These are phyloP conservation scores for Saccopteryx bilineata DNA, from an alignment of 2,113 vertebrate species.

Conservation along the genomic window DNA sequence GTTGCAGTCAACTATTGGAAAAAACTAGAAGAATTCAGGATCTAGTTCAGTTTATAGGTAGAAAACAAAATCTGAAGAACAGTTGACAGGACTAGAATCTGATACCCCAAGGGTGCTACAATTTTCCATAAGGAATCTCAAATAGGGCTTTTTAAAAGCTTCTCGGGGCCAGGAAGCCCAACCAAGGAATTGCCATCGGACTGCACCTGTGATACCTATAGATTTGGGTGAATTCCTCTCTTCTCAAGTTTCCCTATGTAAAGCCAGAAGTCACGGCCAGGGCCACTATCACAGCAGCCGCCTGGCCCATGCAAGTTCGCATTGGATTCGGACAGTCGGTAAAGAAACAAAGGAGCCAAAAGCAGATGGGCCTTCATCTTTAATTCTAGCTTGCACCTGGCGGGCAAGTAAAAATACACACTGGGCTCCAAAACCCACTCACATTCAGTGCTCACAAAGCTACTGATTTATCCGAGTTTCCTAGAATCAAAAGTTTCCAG, in stretches of 20 bases:
- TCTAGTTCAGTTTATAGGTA: neutral
- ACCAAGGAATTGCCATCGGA: neutral
- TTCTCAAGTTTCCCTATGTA: neutral
- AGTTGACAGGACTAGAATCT: neutral
- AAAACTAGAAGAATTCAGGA: neutral
- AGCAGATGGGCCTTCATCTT: too few relatives aligned
- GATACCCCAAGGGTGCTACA: neutral
- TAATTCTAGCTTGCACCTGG: too few relatives aligned
- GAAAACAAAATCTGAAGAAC: neutral
- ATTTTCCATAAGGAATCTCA: neutral
- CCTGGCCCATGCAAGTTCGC: too few relatives aligned
- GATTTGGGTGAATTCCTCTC: neutral
- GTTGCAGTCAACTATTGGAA: neutral
- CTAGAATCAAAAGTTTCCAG: too few relatives aligned
- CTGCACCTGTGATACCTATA: neutral
- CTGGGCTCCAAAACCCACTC: too few relatives aligned
- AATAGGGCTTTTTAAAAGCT: neutral
- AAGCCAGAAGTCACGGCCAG: too few relatives aligned
- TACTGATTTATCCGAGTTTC: too few relatives aligned
- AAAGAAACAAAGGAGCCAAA: too few relatives aligned
- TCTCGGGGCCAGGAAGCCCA: neutral
- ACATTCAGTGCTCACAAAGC: too few relatives aligned
- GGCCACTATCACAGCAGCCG: too few relatives aligned
- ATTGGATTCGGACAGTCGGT: too few relatives aligned
- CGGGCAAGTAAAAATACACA: too few relatives aligned